Percentiles rank a stretch among this genome's conserved stretches.
Evolutionary conservation across 1,140 invertebrate genomes (phyloP).

Genomic region (Drosophila sproati): DNA sequence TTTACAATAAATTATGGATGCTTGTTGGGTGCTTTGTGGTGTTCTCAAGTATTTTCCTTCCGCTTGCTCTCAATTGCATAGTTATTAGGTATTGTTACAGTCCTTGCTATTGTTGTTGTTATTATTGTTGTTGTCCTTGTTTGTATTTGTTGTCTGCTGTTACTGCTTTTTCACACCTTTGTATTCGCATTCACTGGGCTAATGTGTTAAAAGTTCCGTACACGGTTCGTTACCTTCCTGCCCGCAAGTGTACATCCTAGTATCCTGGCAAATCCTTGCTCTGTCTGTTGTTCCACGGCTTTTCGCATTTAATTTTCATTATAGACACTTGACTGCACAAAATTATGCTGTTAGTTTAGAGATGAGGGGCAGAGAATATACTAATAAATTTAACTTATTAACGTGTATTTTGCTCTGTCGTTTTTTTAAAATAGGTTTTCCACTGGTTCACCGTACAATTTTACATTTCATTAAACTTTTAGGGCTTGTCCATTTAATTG

Average conservation of each 20-base stretch:
- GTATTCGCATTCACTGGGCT: constrained; percentile 51
- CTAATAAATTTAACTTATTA: constrained; percentile 48
- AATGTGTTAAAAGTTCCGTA: constrained; percentile 74
- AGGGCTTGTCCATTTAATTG: constrained; percentile 3
- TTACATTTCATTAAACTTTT: constrained; percentile 22
- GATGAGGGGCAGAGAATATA: not conserved
- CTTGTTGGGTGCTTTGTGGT: constrained; percentile 8
- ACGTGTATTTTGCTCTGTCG: constrained; percentile 6
- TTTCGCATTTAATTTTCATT: constrained; percentile 79
- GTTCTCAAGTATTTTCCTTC: constrained; percentile 62
- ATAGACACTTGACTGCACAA: constrained; percentile 73
- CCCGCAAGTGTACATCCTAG: constrained; percentile 51
- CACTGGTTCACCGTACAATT: constrained; percentile 27
- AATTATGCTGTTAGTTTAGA: constrained; percentile 27
- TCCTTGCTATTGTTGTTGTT: constrained; percentile 9
- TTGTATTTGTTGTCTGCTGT: constrained; percentile 31
- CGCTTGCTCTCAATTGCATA: constrained; percentile 70
- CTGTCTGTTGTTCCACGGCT: constrained; percentile 30
- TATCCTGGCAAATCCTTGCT: constrained; percentile 22
- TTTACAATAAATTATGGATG: constrained; percentile 66
- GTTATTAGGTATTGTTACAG: constrained; percentile 58
- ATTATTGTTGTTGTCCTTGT: constrained; percentile 13
- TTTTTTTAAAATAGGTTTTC: constrained; percentile 11
- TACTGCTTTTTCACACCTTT: constrained; percentile 58
- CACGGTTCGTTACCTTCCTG: constrained; percentile 63